Conservation (phyloP, 2,113 vertebrate species). For the Strix uralensis region DNA sequence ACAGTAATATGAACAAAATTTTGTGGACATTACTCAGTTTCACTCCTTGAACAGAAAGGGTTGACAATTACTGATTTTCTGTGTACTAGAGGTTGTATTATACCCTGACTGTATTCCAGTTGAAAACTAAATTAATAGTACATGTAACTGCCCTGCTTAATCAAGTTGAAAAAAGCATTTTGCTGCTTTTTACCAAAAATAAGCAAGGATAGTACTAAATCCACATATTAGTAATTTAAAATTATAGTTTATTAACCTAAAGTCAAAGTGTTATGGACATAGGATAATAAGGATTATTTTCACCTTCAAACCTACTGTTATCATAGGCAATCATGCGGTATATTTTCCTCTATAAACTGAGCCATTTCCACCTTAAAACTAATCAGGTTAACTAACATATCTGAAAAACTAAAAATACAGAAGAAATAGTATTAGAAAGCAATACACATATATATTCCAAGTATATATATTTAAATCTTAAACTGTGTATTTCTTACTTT, state of each 20-base stretch:
- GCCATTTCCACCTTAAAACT: not conserved
- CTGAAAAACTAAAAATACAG: not conserved
- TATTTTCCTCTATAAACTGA: not conserved
- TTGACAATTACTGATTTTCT: not conserved
- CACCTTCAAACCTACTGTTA: not conserved
- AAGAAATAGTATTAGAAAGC: not conserved
- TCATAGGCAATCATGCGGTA: not conserved
- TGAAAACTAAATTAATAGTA: not conserved
- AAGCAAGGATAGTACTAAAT: not conserved
- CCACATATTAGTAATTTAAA: not conserved
- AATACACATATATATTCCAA: not conserved
- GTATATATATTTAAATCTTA: not conserved
- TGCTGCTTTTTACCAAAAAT: not conserved
- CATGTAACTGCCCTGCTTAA: not conserved
- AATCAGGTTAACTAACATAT: not conserved
- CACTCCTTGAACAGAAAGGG: not conserved
- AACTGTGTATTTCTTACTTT: not conserved
- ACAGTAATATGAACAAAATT: not conserved
- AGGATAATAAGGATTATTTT: not conserved
- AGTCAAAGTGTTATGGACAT: not conserved
- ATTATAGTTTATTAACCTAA: not conserved
- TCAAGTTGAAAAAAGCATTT: not conserved
- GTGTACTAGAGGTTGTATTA: not conserved
- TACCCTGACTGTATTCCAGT: not conserved
- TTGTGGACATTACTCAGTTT: not conserved